A percentile compares a stretch with the other conserved stretches of the same genome.
Conservation (phyloP, 1,140 invertebrate species). For the Cheumatopsyche charites region DNA sequence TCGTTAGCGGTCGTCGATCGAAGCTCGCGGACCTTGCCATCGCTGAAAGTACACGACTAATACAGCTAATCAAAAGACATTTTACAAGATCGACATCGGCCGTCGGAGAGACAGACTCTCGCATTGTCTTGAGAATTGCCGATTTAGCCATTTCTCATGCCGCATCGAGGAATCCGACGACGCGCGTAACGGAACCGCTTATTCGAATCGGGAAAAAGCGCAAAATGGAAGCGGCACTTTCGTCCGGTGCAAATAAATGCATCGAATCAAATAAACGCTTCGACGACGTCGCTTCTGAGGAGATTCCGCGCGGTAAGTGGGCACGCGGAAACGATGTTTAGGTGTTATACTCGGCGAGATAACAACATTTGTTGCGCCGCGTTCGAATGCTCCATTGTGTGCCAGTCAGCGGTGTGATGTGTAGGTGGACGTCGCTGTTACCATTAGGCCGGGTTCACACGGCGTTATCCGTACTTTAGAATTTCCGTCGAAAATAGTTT, state of each 20-base stretch:
- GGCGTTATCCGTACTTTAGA: too few relatives aligned
- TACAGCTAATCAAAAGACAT: not conserved
- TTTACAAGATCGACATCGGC: not conserved
- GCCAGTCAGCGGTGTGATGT: slow-evolving; percentile 30
- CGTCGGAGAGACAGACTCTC: not conserved
- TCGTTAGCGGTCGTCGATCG: not conserved
- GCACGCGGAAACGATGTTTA: slow-evolving; percentile 15
- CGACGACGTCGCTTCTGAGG: not conserved
- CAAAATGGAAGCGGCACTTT: too few relatives aligned
- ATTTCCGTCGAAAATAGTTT: too few relatives aligned
- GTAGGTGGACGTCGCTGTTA: slow-evolving; percentile 32
- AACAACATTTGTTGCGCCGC: slow-evolving; percentile 27
- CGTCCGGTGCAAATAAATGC: too few relatives aligned
- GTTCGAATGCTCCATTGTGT: slow-evolving; percentile 28
- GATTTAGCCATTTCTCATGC: too few relatives aligned
- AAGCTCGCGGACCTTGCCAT: not conserved
- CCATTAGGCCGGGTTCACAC: too few relatives aligned
- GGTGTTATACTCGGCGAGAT: slow-evolving; percentile 8
- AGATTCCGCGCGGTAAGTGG: not conserved
- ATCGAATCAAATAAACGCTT: too few relatives aligned
- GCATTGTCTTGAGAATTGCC: too few relatives aligned
- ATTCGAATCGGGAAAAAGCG: too few relatives aligned
- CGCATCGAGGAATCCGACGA: too few relatives aligned
- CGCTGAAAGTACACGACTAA: not conserved
- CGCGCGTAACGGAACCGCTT: too few relatives aligned